Percentiles rank a stretch among this genome's conserved stretches.
Evolutionary conservation across 2,888 invertebrate genomes (phyloP).

Genomic region (Drosophila fulvimacula): DNA sequence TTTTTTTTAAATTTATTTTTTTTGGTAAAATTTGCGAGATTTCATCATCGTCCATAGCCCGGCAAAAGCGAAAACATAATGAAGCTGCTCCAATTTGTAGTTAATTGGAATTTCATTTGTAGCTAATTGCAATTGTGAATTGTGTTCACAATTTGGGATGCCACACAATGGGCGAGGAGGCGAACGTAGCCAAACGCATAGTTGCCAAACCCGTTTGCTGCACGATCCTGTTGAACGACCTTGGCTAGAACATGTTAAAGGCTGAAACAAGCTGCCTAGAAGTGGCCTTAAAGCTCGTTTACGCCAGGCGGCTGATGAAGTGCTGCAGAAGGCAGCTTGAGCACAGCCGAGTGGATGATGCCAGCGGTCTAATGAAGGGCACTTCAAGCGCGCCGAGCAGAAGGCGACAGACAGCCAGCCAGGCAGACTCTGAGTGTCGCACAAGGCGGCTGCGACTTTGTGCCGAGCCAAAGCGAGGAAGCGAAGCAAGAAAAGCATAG

Average conservation of each 20-base stretch:
- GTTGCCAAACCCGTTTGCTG: slow-evolving; percentile 36
- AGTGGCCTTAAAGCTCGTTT: slow-evolving; percentile 40
- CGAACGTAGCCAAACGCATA: background rate
- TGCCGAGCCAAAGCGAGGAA: slow-evolving; percentile 30
- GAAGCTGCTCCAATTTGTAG: slow-evolving; percentile 72
- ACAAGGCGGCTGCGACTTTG: slow-evolving; percentile 35
- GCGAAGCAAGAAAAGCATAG: slow-evolving; percentile 39
- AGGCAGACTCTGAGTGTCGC: slow-evolving; percentile 37
- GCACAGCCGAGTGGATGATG: slow-evolving; percentile 34
- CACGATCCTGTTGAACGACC: slow-evolving; percentile 58
- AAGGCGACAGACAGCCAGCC: slow-evolving; percentile 32
- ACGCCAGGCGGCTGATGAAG: slow-evolving; percentile 25
- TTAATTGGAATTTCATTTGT: slow-evolving; percentile 69
- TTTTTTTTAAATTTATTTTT: slow-evolving; percentile 7
- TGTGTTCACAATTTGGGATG: slow-evolving; percentile 5
- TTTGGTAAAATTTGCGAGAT: slow-evolving; percentile 51
- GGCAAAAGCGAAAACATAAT: slow-evolving; percentile 53
- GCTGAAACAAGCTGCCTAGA: slow-evolving; percentile 12
- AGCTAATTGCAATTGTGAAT: slow-evolving; percentile 38
- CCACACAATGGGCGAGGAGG: slow-evolving; percentile 16
- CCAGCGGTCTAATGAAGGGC: slow-evolving; percentile 75
- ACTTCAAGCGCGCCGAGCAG: slow-evolving; percentile 54
- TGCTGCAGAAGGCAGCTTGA: slow-evolving; percentile 4
- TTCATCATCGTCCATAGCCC: slow-evolving; percentile 50
- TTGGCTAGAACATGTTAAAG: slow-evolving; percentile 55